Conservation (phyloP, 1,140 invertebrate genomes). For the Apis dorsata region DNA sequence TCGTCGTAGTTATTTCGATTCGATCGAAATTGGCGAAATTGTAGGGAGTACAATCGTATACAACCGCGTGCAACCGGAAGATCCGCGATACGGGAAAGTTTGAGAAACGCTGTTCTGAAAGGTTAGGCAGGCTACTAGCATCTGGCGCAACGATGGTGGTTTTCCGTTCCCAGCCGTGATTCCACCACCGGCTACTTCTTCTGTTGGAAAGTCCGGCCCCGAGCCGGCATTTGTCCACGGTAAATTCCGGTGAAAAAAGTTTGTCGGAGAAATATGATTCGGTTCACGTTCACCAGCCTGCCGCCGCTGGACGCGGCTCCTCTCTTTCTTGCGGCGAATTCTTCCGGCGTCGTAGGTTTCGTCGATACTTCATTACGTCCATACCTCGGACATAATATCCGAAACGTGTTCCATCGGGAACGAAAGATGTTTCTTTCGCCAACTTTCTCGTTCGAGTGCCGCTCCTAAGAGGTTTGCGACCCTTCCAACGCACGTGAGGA, state of each 20-base stretch:
- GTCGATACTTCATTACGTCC: constrained; percentile 65
- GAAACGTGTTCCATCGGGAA: constrained; percentile 57
- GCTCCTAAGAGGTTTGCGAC: constrained; percentile 27
- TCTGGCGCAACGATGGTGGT: constrained; percentile 61
- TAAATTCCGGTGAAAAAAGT: constrained; percentile 62
- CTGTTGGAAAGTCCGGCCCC: constrained; percentile 50
- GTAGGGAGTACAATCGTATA: too few relatives aligned
- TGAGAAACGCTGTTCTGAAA: constrained; percentile 37
- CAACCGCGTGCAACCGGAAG: neutral
- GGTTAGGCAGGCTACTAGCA: constrained; percentile 43
- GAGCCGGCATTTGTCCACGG: constrained; percentile 54
- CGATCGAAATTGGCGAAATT: neutral
- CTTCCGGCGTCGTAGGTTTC: constrained; percentile 54
- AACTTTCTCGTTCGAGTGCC: constrained; percentile 44
- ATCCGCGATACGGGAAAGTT: constrained; percentile 7
- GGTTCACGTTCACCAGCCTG: constrained; percentile 50
- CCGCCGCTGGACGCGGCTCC: neutral
- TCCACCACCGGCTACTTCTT: constrained; percentile 50
- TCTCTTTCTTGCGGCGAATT: constrained; percentile 2
- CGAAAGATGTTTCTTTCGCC: constrained; percentile 57
- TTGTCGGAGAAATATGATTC: constrained; percentile 61
- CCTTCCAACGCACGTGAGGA: constrained; percentile 16
- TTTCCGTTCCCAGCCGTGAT: constrained; percentile 55
- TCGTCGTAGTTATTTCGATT: neutral
- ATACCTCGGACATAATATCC: constrained; percentile 61